A percentile compares a stretch with the other conserved stretches of the same genome.
phyloP scores from a whole-genome alignment of 2,113 vertebrate genomes.

The Oplegnathus fasciatus region DNA sequence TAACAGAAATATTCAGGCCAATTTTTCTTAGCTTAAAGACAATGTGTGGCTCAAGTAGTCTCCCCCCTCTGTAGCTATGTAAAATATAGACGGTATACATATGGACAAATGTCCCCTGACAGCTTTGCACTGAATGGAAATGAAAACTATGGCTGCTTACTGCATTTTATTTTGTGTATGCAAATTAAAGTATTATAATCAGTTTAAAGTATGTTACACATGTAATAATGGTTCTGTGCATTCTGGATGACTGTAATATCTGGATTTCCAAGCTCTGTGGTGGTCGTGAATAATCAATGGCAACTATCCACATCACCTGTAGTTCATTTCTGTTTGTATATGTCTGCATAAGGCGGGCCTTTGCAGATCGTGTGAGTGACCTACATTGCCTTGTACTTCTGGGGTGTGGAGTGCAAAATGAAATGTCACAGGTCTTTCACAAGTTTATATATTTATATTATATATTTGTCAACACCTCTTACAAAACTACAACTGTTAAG shows the following conservation, averaged over 20 bases:
- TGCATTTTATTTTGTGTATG: not conserved
- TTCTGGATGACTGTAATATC: not conserved
- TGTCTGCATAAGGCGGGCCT: not conserved
- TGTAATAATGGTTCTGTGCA: not conserved
- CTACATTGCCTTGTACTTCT: not conserved
- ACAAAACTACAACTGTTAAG: not conserved
- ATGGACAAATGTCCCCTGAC: not conserved
- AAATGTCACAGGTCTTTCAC: no score
- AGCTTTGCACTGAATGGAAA: not conserved
- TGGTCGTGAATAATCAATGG: not conserved
- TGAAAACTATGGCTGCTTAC: not conserved
- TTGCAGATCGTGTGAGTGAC: not conserved
- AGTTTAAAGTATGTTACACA: not conserved
- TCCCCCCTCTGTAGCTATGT: not conserved
- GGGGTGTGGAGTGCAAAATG: not conserved
- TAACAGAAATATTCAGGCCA: conserved; percentile 66
- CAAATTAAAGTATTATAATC: not conserved
- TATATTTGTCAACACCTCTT: no score
- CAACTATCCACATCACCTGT: not conserved
- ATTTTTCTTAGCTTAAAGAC: conserved; percentile 69
- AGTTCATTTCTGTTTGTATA: not conserved
- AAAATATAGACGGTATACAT: conserved; percentile 1
- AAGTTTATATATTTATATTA: not conserved
- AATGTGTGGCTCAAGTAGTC: conserved; percentile 42
- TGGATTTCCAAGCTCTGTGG: not conserved